These are phyloP conservation scores for Siniperca undulata DNA, from an alignment of 2,797 vertebrate genomes.

Conservation along the genomic window DNA sequence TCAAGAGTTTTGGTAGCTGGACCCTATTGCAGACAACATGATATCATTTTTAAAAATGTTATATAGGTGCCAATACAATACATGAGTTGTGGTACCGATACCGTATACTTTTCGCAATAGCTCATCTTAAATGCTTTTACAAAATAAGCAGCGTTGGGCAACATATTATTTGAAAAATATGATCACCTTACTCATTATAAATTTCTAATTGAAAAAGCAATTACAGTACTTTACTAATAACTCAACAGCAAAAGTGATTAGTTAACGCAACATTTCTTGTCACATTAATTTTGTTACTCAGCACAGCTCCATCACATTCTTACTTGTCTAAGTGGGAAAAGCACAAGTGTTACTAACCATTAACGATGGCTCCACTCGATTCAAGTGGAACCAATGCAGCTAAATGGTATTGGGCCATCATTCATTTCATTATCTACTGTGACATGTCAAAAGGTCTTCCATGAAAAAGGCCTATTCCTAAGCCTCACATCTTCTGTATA, in stretches of 20 bases:
- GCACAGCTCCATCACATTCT: not conserved
- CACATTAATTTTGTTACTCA: not conserved
- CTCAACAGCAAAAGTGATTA: not conserved
- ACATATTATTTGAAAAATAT: not conserved
- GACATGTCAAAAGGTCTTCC: not conserved
- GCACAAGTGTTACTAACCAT: not conserved
- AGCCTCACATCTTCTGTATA: not conserved
- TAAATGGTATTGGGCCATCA: no score
- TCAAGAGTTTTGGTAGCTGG: not conserved
- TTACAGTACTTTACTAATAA: conserved; percentile 9
- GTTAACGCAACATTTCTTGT: not conserved
- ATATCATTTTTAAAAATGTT: not conserved
- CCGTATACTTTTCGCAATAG: not conserved
- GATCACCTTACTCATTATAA: not conserved
- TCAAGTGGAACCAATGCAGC: no score
- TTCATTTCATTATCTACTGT: not conserved
- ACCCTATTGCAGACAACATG: not conserved
- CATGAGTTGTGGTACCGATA: not conserved
- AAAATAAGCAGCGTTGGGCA: not conserved
- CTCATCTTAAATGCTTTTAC: not conserved
- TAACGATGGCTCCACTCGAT: not conserved
- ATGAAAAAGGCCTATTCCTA: not conserved
- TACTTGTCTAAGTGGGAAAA: not conserved
- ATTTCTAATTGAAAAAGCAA: conserved; percentile 6
- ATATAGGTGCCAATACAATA: not conserved